phyloP scores from a whole-genome alignment of 2,888 invertebrate species.

The Acrobeloides nanus region DNA sequence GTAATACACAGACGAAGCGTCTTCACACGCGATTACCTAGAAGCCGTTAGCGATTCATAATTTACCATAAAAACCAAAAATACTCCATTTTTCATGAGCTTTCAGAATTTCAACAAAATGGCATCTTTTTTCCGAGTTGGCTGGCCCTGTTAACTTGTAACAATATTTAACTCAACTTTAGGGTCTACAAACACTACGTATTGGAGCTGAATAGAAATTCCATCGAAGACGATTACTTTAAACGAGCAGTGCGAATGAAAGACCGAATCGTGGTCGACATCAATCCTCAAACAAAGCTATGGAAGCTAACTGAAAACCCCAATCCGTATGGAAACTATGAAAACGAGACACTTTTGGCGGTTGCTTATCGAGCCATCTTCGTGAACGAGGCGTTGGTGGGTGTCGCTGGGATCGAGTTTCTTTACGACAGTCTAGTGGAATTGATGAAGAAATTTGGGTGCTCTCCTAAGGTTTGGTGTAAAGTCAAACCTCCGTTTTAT shows the following conservation, averaged over 20 bases:
- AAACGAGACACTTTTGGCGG: conserved; percentile 42
- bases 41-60: too few species aligned
- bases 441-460: conserved; percentile 39
- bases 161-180: conserved; percentile 16
- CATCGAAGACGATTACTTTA: conserved; percentile 48
- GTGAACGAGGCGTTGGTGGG: conserved; percentile 46
- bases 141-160: neutral
- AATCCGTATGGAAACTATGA: conserved; percentile 44
- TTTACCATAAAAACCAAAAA: too few species aligned
- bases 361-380: conserved; percentile 45
- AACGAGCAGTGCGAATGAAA: conserved; percentile 46
- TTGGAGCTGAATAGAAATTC: conserved; percentile 42
- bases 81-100: too few species aligned
- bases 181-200: conserved; percentile 51
- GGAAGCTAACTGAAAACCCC: conserved; percentile 17
- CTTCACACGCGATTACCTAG: too few species aligned
- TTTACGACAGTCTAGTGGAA: conserved; percentile 43
- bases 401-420: conserved; percentile 46
- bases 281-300: conserved; percentile 16
- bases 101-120: too few species aligned
- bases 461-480: conserved; percentile 30
- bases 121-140: too few species aligned
- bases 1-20: too few species aligned
- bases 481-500: conserved; percentile 1
- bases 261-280: conserved; percentile 46